These are phyloP conservation scores for Triplophysa dalaica DNA, from an alignment of 2,113 vertebrate genomes.

Conservation along the genomic window DNA sequence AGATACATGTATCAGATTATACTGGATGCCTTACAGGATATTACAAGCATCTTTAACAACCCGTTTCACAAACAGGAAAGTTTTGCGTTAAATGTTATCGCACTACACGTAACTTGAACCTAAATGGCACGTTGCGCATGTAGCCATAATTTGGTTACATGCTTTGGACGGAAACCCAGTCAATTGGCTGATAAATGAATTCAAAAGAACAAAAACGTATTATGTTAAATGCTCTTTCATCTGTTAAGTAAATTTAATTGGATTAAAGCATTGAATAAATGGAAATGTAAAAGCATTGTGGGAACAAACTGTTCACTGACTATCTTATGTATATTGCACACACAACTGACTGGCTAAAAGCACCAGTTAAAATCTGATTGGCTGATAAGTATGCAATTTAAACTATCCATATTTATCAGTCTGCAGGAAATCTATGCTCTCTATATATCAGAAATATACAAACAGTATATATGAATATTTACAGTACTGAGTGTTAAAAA, in stretches of 20 bases:
- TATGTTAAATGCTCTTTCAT: too few relatives aligned
- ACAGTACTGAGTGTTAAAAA: too few relatives aligned
- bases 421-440: too few relatives aligned
- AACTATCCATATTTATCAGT: too few relatives aligned
- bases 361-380: neutral
- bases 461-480: too few relatives aligned
- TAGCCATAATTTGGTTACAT: neutral
- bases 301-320: neutral
- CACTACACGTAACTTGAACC: neutral
- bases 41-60: slow-evolving; percentile 3
- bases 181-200: too few relatives aligned
- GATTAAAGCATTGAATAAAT: too few relatives aligned
- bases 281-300: too few relatives aligned
- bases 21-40: neutral
- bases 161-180: too few relatives aligned
- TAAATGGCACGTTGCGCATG: neutral
- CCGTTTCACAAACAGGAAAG: neutral
- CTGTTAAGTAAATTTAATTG: too few relatives aligned
- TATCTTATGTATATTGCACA: neutral
- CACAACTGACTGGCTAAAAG: neutral
- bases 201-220: too few relatives aligned
- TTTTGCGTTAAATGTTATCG: neutral
- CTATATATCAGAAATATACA: too few relatives aligned
- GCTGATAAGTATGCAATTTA: neutral
- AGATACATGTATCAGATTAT: slow-evolving; percentile 1